Conservation (phyloP, 2,113 vertebrate species). For the Eurystomus gularis region DNA sequence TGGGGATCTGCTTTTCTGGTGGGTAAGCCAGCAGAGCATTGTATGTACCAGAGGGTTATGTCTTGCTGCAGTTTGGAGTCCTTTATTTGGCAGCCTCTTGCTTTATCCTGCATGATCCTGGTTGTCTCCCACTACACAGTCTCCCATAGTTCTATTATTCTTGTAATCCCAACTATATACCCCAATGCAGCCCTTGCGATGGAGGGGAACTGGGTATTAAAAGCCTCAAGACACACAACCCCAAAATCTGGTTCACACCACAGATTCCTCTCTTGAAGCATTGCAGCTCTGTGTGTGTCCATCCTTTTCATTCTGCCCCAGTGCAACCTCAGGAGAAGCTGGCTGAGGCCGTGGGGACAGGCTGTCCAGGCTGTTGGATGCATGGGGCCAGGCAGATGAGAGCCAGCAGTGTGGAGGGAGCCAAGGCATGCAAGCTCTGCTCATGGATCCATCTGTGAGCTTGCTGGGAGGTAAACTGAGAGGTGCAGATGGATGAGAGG, state of each 20-base stretch:
- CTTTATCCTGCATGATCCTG: neutral
- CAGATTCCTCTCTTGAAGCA: neutral
- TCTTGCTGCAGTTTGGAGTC: neutral
- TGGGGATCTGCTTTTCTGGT: neutral
- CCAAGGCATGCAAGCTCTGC: fast-evolving
- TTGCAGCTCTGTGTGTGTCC: fast-evolving
- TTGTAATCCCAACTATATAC: neutral
- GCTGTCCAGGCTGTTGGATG: neutral
- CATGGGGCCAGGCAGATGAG: neutral
- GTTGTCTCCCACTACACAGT: neutral
- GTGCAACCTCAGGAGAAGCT: neutral
- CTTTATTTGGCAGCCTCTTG: neutral
- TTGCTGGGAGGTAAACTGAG: neutral
- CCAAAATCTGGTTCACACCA: neutral
- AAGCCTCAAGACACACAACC: neutral
- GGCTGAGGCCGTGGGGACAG: fast-evolving
- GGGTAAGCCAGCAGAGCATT: neutral
- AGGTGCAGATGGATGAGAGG: neutral
- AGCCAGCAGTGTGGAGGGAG: neutral
- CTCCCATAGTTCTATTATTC: neutral
- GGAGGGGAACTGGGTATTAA: neutral
- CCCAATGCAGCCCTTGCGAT: neutral
- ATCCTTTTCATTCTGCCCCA: neutral
- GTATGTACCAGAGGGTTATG: neutral
- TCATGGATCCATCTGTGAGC: neutral